phyloP scores from a whole-genome alignment of 1,140 invertebrate genomes.

The Paraescarpia echinospica region DNA sequence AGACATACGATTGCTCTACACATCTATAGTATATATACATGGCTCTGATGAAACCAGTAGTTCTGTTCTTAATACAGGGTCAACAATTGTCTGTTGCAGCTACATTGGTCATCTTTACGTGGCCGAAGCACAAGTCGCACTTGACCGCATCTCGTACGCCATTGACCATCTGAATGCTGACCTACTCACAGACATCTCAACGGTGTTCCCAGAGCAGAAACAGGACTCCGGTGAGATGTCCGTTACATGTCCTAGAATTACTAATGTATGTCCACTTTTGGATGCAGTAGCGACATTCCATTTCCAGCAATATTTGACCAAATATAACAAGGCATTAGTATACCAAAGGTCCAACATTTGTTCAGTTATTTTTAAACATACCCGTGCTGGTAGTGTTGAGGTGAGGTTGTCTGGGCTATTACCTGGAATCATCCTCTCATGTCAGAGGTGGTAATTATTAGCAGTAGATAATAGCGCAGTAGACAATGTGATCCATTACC shows the following conservation, averaged over 20 bases:
- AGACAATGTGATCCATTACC: no score
- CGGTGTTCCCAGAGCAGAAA: background rate
- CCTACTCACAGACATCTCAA: constrained; percentile 67
- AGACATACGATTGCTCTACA: background rate
- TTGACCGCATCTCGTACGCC: constrained; percentile 82
- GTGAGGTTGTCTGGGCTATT: no score
- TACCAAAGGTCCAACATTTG: no score
- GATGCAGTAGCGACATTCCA: background rate
- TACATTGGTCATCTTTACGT: constrained; percentile 85
- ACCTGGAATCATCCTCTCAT: no score
- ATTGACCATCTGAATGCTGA: constrained; percentile 82
- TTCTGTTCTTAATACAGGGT: constrained; percentile 38
- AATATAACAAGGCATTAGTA: no score
- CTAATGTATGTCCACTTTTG: no score
- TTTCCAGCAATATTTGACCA: no score
- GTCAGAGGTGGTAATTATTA: no score
- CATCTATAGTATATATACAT: background rate
- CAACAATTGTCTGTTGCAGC: constrained; percentile 55
- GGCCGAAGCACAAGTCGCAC: constrained; percentile 82
- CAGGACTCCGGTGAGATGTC: constrained; percentile 21
- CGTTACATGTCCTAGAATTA: background rate
- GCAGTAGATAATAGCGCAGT: no score
- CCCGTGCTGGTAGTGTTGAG: no score
- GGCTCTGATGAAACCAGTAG: constrained; percentile 12
- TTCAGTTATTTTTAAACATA: no score